Evolutionary conservation across 2,888 invertebrate species (phyloP).

Genomic region (Andrena flavipes): DNA sequence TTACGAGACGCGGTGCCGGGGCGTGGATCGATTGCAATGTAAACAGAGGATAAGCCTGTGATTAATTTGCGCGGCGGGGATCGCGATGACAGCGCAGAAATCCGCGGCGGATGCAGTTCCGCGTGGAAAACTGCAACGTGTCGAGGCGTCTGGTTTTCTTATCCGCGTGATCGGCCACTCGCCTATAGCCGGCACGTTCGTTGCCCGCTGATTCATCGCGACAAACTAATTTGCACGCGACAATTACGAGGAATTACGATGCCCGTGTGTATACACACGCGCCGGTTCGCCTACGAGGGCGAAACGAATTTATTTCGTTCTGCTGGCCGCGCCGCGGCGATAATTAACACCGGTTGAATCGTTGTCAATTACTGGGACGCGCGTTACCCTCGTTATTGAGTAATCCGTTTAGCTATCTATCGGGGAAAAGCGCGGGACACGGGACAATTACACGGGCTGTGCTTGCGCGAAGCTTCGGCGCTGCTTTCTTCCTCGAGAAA

Average conservation of each 20-base stretch:
- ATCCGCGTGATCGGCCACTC: slow-evolving; percentile 2
- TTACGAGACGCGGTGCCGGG: not conserved
- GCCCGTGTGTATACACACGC: not conserved
- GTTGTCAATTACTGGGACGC: slow-evolving; percentile 18
- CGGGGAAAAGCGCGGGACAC: not conserved
- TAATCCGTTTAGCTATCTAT: slow-evolving; percentile 16
- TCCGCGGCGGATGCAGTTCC: not conserved
- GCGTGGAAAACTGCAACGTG: slow-evolving; percentile 18
- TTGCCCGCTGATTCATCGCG: slow-evolving; percentile 36
- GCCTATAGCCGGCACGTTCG: slow-evolving; percentile 4
- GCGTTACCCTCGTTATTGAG: slow-evolving; percentile 21
- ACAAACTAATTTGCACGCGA: slow-evolving; percentile 49
- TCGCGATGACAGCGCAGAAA: slow-evolving; percentile 17
- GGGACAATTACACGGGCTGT: not conserved
- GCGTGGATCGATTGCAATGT: slow-evolving; percentile 13
- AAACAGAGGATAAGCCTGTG: slow-evolving; percentile 10
- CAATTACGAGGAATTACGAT: slow-evolving; percentile 47
- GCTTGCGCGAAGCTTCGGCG: slow-evolving; percentile 3
- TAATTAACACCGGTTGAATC: slow-evolving; percentile 25
- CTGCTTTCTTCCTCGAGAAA: not conserved
- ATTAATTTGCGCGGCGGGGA: slow-evolving; percentile 33
- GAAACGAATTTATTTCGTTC: slow-evolving; percentile 42
- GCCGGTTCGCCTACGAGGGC: slow-evolving; percentile 14
- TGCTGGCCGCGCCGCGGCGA: not conserved
- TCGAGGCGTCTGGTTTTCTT: slow-evolving; percentile 30